Percentiles rank a stretch among this genome's conserved stretches.
Conservation (phyloP, 2,797 vertebrate genomes). For the Gallinago solitaria region DNA sequence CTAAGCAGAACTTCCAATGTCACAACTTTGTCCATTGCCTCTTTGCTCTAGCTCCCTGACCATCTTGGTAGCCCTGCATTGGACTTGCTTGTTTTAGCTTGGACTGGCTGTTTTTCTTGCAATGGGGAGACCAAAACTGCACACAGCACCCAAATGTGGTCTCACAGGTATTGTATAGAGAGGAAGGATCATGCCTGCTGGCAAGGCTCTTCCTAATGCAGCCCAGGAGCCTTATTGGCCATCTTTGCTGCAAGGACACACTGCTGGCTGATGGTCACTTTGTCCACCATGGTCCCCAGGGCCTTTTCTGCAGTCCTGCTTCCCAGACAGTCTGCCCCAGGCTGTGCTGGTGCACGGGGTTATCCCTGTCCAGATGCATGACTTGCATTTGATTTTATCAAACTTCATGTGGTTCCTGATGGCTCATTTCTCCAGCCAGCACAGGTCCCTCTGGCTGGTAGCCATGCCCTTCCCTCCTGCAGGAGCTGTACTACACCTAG, state of each 20-base stretch:
- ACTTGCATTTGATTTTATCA: background rate
- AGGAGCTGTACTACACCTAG: background rate
- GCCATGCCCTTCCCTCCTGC: background rate
- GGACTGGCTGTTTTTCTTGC: background rate
- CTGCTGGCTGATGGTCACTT: background rate
- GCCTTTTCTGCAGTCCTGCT: background rate
- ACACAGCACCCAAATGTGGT: background rate
- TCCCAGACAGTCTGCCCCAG: background rate
- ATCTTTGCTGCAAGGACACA: background rate
- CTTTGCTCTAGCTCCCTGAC: background rate
- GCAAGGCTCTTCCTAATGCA: background rate
- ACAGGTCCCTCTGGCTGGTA: background rate
- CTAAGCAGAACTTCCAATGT: background rate
- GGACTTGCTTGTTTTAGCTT: background rate
- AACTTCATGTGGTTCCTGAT: background rate
- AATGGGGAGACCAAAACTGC: background rate
- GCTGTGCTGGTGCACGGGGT: background rate
- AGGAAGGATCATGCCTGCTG: background rate
- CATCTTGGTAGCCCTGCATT: background rate
- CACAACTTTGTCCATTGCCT: background rate
- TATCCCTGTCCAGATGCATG: background rate
- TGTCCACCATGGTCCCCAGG: background rate
- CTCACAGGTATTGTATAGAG: background rate
- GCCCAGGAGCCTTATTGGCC: background rate
- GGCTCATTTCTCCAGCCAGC: background rate